These are phyloP conservation scores for Drosophila diplacantha DNA, from an alignment of 2,888 invertebrate genomes.

Conservation along the genomic window DNA sequence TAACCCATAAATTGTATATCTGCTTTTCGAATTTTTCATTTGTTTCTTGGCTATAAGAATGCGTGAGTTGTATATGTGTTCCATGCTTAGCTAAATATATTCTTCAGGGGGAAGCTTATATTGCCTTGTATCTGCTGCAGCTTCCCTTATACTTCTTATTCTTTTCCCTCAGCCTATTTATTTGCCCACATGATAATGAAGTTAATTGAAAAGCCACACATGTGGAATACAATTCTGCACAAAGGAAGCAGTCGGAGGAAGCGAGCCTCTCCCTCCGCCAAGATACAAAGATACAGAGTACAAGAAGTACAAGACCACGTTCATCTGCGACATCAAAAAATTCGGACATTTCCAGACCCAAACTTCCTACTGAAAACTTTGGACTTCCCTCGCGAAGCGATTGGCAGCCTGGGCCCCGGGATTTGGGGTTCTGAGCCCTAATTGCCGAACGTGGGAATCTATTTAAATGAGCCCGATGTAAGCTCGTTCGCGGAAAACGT, in stretches of 20 bases:
- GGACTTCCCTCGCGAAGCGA: background rate
- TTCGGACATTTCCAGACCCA: conserved; percentile 53
- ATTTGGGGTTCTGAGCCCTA: conserved; percentile 49
- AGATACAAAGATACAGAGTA: conserved; percentile 41
- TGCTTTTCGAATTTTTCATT: background rate
- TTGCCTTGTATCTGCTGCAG: background rate
- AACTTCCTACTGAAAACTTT: conserved; percentile 13
- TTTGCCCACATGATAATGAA: conserved; percentile 52
- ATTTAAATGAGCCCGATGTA: conserved; percentile 60
- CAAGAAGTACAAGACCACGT: conserved; percentile 27
- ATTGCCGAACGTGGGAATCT: conserved; percentile 69
- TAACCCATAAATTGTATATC: conserved; percentile 1
- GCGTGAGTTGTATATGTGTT: background rate
- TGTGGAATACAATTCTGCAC: conserved; percentile 53
- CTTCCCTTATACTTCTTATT: background rate
- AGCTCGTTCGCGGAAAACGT: conserved; percentile 46
- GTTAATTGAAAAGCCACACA: conserved; percentile 72
- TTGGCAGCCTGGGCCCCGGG: conserved; percentile 20
- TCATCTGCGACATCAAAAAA: conserved; percentile 43
- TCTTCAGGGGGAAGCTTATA: background rate
- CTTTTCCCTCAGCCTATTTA: conserved; percentile 31
- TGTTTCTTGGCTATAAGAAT: background rate
- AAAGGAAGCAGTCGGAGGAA: conserved; percentile 35
- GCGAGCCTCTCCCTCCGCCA: conserved; percentile 5
- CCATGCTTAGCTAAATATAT: background rate